Evolutionary conservation across 2,888 invertebrate genomes (phyloP).

Genomic region (Hanleya hanleyi): DNA sequence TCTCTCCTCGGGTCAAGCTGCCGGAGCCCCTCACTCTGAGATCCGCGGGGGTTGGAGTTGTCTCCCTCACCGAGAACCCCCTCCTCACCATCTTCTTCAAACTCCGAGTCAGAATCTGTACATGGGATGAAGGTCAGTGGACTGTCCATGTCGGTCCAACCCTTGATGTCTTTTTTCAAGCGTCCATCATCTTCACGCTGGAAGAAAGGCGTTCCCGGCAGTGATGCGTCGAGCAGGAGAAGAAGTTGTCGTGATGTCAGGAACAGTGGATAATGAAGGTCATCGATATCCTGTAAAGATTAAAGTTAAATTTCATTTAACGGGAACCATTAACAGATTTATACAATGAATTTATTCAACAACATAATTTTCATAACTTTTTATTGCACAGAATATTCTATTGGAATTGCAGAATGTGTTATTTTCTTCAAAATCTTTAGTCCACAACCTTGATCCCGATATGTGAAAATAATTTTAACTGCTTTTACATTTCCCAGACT

Average conservation of each 20-base stretch:
- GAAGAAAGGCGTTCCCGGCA: constrained; percentile 46
- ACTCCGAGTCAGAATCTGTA: constrained; percentile 43
- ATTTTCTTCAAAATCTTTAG: no score
- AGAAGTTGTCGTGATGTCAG: constrained; percentile 25
- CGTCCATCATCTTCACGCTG: constrained; percentile 56
- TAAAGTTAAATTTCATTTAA: no score
- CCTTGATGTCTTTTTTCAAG: constrained; percentile 43
- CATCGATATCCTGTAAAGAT: constrained; percentile 2
- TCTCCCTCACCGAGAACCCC: constrained; percentile 36
- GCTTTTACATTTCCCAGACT: no score
- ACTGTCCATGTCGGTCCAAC: constrained; percentile 44
- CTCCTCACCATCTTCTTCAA: constrained; percentile 38
- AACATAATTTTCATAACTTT: no score
- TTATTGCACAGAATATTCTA: no score
- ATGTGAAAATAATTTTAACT: no score
- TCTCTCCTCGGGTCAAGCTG: constrained; percentile 53
- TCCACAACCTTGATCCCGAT: no score
- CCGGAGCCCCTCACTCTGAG: no score
- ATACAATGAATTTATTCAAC: no score
- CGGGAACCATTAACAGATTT: no score
- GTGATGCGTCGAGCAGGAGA: constrained; percentile 30
- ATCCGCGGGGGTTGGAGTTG: constrained; percentile 15
- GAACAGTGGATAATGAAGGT: constrained; percentile 27
- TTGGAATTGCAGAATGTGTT: no score
- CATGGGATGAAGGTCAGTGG: constrained; percentile 41